Evolutionary conservation across 2,797 vertebrate species (phyloP), one percentile per base, ranked within the genome.

Genomic region (Leontopithecus rosalia): DNA sequence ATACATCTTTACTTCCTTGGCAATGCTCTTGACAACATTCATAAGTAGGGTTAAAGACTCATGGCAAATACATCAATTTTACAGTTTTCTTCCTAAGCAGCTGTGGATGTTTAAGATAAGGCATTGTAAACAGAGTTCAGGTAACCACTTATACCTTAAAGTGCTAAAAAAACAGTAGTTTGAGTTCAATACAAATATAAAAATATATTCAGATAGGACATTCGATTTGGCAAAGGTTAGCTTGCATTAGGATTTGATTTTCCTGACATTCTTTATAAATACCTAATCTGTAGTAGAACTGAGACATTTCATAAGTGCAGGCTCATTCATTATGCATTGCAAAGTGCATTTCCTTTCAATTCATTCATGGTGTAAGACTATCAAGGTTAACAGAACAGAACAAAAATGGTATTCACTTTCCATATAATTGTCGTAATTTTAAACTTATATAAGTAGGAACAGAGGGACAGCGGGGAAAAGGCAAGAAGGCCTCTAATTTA

Each of bases 41-140:
- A 84, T 76, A 91, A 84, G 43, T 58, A 73, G 11, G 43, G 50
- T 83, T 91, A 84, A 95, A 92, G 82, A 95, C 64, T 97, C 76
- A 93, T 13, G 15, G 84, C 57, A 87, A 96, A 88, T 50, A 89
- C 26, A 48, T 90, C 80, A 77, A 57, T 95, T 96, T 95, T 64
- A 95, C 52, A 82, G 52, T 92, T 94, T 94, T 79, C 55, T 93
- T 88, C 92, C 93, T 94, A 93, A 82, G 14, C 92, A 93, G 76
- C 73, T 26, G 50, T 36, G 72, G 72, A 81, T 92, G 83, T 94
- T 93, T 93, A 94, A 93, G 73, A 95, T 33, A 55, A 82, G n/a
- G 28, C 84, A 52, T 48, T 88, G 28, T 33, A 86, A 92, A 91
- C 48, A 48, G 58, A 90, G 39, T 95, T 77, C 90, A 86, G 86